Base-by-base conservation (phyloP, 2,797 vertebrate species). In the Streptopelia turtur region DNA sequence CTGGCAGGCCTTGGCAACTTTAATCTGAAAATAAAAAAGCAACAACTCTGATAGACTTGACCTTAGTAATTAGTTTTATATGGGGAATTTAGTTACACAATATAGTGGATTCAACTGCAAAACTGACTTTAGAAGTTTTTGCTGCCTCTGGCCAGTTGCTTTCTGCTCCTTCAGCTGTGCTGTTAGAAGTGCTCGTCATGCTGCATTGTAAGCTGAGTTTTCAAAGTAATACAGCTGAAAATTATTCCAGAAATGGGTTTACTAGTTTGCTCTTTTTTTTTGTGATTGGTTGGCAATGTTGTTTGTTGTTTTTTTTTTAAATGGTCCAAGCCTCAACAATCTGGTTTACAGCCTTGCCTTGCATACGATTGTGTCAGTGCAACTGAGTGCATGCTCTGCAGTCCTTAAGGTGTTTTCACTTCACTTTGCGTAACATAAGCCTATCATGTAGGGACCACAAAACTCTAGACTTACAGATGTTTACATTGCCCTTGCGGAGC, bases 301-400 rank as follows among this genome's bases (percentile, higher is more conserved):
- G 23, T 52, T 52, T 52, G 37, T 37, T 37, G 37, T 37, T 37
- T 37, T 37, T 37, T 53, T 86, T 70, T 60, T 1, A 20, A 69
- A 39, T 43, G 28, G 28, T 43, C 61, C 49, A 21, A 13, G 3
- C 52, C 41, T 53, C 28, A 64, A 3, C 35, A 39, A 21, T n/a
- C 53, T 85, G 53, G 5, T 57, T 78, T 66, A 31, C 49, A 76
- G 66, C 28, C 80, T 61, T 69, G 15, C 45, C 16, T 68, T 57
- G 25, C 57, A 11, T 4, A 3, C 0, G 0, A 1, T 63, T 69
- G 3, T 74, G 3, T 45, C 39, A 31, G 63, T 64, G 76, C 22
- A 30, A 5, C 33, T 7, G 75, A 77, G 70, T 47, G 50, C 7
- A 5, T 33, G 35, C 16, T 22, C 6, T 77, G 50, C 41, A 35